phyloP scores from a whole-genome alignment of 2,888 invertebrate genomes.

The Atrina japonica region DNA sequence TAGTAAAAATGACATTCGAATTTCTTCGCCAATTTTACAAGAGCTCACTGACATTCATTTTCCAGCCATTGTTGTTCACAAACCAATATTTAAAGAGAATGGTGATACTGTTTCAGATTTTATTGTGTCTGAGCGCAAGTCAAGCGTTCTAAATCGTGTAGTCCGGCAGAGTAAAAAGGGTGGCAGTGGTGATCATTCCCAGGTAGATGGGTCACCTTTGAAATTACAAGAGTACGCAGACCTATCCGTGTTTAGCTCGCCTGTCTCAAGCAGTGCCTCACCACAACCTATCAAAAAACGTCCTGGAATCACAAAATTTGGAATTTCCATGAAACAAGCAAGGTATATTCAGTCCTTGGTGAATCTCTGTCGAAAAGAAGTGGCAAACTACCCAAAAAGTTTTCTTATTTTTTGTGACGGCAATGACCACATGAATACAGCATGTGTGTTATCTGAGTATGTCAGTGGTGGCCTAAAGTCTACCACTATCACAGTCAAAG shows the following conservation, averaged over 20 bases:
- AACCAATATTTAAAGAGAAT: no score
- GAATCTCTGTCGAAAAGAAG: background rate
- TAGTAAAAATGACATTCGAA: no score
- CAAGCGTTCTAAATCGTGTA: no score
- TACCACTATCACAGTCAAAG: conserved; percentile 39
- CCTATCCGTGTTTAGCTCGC: conserved; percentile 51
- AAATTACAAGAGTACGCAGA: conserved; percentile 63
- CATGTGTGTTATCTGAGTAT: conserved; percentile 47
- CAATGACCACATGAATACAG: conserved; percentile 51
- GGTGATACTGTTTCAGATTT: no score
- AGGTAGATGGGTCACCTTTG: conserved; percentile 64
- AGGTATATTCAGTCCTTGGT: conserved; percentile 29
- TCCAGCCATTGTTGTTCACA: no score
- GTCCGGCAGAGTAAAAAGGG: no score
- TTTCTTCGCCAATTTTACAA: no score
- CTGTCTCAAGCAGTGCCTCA: conserved; percentile 3
- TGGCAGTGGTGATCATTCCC: no score
- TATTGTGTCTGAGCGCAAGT: no score
- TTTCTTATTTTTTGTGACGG: conserved; percentile 62
- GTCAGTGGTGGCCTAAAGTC: conserved; percentile 49
- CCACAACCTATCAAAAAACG: conserved; percentile 5
- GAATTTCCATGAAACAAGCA: conserved; percentile 12
- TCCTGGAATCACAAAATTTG: conserved; percentile 6
- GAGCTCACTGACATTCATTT: no score
- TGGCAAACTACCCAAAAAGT: conserved; percentile 30